Conservation (phyloP, 2,888 invertebrate genomes). For the Drosophila pseudotalamancana region DNA sequence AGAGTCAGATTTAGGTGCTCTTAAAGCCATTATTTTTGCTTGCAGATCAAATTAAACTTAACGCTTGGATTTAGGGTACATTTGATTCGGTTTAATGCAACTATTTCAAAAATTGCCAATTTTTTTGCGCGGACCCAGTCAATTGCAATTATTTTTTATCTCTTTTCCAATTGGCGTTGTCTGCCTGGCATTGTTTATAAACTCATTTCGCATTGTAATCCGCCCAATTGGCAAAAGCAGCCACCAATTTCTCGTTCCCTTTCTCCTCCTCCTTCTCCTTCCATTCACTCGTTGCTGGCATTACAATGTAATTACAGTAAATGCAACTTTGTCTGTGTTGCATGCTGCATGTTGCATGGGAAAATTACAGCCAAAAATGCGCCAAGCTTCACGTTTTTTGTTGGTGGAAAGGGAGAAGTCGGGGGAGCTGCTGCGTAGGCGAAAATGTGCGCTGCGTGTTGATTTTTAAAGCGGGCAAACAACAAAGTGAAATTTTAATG, state of each 20-base stretch:
- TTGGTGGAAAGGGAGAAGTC: background rate
- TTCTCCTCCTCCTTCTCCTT: background rate
- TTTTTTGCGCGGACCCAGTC: conserved; percentile 44
- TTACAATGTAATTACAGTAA: conserved; percentile 76
- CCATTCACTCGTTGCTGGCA: conserved; percentile 30
- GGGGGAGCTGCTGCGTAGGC: conserved; percentile 52
- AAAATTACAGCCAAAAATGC: conserved; percentile 49
- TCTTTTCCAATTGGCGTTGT: conserved; percentile 58
- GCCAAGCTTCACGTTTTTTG: conserved; percentile 39
- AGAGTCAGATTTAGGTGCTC: too few species aligned
- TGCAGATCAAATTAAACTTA: too few species aligned
- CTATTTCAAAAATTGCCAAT: background rate
- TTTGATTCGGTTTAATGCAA: conserved; percentile 10
- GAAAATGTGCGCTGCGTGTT: conserved; percentile 39
- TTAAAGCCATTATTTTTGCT: too few species aligned
- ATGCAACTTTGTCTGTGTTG: conserved; percentile 71
- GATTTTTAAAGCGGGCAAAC: conserved; percentile 56
- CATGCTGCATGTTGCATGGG: conserved; percentile 61
- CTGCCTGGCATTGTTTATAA: conserved; percentile 72
- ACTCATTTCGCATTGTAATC: conserved; percentile 78
- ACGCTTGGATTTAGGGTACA: conserved; percentile 10
- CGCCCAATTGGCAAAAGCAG: conserved; percentile 68
- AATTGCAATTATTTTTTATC: conserved; percentile 77
- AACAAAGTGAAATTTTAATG: conserved; percentile 79
- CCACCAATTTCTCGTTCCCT: conserved; percentile 65